A percentile compares a stretch with the other conserved stretches of the same genome.
Conservation (phyloP, 2,888 invertebrate species). For the Ennomos fuscantarius region DNA sequence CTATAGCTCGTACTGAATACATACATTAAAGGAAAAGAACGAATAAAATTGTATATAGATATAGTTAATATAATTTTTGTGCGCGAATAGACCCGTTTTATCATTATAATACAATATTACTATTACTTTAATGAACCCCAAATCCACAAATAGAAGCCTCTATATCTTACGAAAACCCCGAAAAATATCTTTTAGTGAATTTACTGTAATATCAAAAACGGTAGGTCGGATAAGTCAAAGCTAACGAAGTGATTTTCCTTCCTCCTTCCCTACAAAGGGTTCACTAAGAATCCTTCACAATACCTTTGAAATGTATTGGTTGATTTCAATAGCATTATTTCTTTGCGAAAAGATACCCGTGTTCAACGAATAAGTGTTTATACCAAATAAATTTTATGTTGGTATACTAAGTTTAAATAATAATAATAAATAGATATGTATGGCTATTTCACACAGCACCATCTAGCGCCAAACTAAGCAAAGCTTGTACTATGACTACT, state of each 20-base stretch:
- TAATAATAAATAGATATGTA: too few relatives aligned
- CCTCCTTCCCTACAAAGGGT: slow-evolving; percentile 12
- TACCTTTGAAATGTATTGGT: slow-evolving; percentile 8
- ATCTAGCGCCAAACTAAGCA: too few relatives aligned
- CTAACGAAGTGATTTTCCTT: slow-evolving; percentile 18
- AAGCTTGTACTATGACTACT: too few relatives aligned
- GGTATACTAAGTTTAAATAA: too few relatives aligned
- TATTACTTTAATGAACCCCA: slow-evolving; percentile 1
- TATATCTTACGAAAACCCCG: neutral
- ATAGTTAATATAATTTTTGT: too few relatives aligned
- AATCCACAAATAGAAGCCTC: neutral
- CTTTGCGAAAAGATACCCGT: slow-evolving; percentile 1
- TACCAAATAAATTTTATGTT: too few relatives aligned
- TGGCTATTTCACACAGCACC: too few relatives aligned
- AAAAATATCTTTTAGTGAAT: slow-evolving; percentile 1
- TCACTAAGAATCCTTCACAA: slow-evolving; percentile 8
- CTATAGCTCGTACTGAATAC: too few relatives aligned
- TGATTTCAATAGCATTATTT: slow-evolving; percentile 7
- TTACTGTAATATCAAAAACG: slow-evolving; percentile 7
- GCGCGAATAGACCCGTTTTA: too few relatives aligned
- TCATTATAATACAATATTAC: neutral
- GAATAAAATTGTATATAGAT: too few relatives aligned
- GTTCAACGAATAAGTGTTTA: too few relatives aligned
- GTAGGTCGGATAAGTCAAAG: slow-evolving; percentile 9
- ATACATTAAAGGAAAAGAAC: too few relatives aligned